phyloP scores from a whole-genome alignment of 2,888 invertebrate species.

The Ophioninae sp. region DNA sequence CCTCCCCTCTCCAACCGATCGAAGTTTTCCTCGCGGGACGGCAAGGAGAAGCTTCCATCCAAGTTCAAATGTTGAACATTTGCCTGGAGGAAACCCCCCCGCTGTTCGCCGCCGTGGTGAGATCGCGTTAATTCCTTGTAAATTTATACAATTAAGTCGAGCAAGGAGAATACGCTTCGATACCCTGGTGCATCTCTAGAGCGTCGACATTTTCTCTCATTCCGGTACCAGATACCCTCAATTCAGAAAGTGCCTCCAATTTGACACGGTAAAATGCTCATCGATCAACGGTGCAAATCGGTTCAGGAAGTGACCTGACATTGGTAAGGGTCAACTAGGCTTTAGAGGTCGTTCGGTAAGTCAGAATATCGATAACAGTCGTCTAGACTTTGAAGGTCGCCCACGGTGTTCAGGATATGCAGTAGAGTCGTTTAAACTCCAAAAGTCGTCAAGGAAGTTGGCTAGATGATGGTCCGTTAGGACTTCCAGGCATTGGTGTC shows the following conservation, averaged over 20 bases:
- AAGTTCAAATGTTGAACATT: conserved; percentile 52
- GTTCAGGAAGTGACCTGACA: neutral
- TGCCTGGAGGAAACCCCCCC: conserved; percentile 27
- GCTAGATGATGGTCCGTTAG: too few relatives aligned
- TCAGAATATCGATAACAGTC: too few relatives aligned
- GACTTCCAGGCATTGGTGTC: too few relatives aligned
- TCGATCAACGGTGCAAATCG: neutral
- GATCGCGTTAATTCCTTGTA: conserved; percentile 74
- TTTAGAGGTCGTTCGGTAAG: too few relatives aligned
- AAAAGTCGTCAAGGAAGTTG: too few relatives aligned
- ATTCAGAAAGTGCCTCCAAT: conserved; percentile 8
- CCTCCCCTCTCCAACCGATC: neutral
- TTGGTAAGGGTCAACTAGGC: neutral
- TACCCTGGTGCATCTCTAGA: conserved; percentile 37
- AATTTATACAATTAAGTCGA: conserved; percentile 78
- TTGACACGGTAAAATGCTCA: conserved; percentile 7
- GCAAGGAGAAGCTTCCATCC: conserved; percentile 35
- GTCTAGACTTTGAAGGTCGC: too few relatives aligned
- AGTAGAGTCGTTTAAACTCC: too few relatives aligned
- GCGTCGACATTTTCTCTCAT: conserved; percentile 33
- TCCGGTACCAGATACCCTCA: conserved; percentile 10
- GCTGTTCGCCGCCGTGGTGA: conserved; percentile 26
- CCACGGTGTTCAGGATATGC: too few relatives aligned
- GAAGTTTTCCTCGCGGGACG: conserved; percentile 25
- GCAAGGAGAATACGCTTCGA: conserved; percentile 45